Evolutionary conservation across 2,888 invertebrate species (phyloP), one percentile per base, ranked within the genome.

Genomic region (Torymus aiolomorphi): DNA sequence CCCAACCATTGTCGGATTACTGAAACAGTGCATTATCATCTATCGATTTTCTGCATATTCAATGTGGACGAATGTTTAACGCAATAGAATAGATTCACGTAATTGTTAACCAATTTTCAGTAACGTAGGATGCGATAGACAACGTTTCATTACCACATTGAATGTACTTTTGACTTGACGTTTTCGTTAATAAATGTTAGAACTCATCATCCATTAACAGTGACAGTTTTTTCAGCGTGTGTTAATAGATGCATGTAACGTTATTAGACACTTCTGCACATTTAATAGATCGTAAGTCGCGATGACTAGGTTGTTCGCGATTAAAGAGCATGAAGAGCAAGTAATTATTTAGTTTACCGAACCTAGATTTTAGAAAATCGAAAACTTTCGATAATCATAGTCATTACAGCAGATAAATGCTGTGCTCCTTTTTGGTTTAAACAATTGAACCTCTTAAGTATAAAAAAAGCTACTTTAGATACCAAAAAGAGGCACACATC

Each of bases 161-260:
- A 62, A 78, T 76, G 24, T 69, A 52, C 51, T 61, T 5, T 20
- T 69, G 24, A 57, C 56, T n/a, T 20, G 16, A 11, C 42, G 54
- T 42, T 56, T 57, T 54, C 13, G 18, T 18, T n/a, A 56, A 69
- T 67, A 71, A 16, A 14, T 57, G 11, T 63, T n/a, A 42, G 14
- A n/a, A 73, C 42, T 56, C n/a, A 16, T 63, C 14, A 59, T 52
- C 51, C 12, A 66, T 72, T 56, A 18, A 59, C 49, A 56, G 12
- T 52, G 20, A 52, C 20, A 66, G 20, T 62, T 51, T 42, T 42
- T 59, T 11, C 14, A 16, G 66, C 54, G n/a, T 61, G 42, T 61
- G 42, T 49, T 16, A 66, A 61, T 67, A 78, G 56, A 73, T 78
- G 78, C 73, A 78, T 78, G 78, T 63, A 73, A 54, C n/a, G 18